Evolutionary conservation across 2,797 vertebrate species (phyloP).

Genomic region (Chrosomus eos): DNA sequence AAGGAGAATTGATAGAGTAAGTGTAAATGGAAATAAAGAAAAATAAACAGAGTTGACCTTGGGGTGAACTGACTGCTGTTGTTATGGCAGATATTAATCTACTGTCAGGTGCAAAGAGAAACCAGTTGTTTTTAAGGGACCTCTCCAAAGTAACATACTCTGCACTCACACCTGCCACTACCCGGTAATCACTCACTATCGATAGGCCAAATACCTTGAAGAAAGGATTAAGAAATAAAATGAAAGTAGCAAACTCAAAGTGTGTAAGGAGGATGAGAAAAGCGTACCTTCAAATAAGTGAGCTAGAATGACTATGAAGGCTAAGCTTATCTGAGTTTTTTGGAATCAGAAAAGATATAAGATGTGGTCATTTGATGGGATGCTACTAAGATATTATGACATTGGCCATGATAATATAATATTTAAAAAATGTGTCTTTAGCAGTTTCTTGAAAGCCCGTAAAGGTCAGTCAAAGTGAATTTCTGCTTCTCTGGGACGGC

Average conservation of each 20-base stretch:
- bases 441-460: no score
- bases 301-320: not conserved
- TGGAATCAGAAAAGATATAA: not conserved
- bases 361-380: no score
- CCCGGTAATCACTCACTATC: not conserved
- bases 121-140: not conserved
- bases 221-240: not conserved
- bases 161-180: not conserved
- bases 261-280: not conserved
- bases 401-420: no score
- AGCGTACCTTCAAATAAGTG: not conserved
- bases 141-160: not conserved
- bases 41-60: not conserved
- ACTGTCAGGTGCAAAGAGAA: not conserved
- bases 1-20: not conserved
- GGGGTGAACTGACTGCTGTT: conserved; percentile 3
- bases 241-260: not conserved
- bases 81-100: not conserved
- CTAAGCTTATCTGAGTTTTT: not conserved
- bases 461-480: no score
- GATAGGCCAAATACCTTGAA: not conserved
- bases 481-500: no score
- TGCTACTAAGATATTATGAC: no score
- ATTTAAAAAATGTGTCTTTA: no score
- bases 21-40: not conserved